These are phyloP conservation scores for Drosophila ambigua DNA, from an alignment of 1,140 invertebrate genomes.

Conservation along the genomic window DNA sequence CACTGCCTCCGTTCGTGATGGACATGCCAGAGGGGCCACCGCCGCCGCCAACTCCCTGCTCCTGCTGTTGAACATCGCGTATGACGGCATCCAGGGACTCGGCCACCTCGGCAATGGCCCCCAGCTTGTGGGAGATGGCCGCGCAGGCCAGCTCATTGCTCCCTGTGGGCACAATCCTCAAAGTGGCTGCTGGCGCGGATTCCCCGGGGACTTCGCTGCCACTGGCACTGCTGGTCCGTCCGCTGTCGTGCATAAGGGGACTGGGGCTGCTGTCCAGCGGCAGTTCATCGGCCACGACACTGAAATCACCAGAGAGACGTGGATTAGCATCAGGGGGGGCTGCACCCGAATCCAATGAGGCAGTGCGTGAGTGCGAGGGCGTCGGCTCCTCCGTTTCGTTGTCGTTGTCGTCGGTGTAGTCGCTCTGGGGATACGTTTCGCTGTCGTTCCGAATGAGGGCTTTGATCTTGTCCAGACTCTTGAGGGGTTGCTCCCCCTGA, in stretches of 20 bases:
- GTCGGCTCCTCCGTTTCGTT: slow-evolving; percentile 44
- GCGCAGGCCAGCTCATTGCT: slow-evolving; percentile 87
- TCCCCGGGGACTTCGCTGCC: slow-evolving; percentile 43
- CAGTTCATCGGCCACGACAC: slow-evolving; percentile 72
- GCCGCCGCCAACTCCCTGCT: slow-evolving; percentile 32
- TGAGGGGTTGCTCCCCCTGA: neutral
- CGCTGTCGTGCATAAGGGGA: slow-evolving; percentile 64
- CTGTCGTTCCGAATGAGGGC: slow-evolving; percentile 71
- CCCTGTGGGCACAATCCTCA: slow-evolving; percentile 65
- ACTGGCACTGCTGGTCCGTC: slow-evolving; percentile 56
- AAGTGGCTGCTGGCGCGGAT: slow-evolving; percentile 23
- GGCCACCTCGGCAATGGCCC: slow-evolving; percentile 88
- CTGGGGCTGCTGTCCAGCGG: slow-evolving; percentile 64
- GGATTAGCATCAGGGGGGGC: slow-evolving; percentile 13
- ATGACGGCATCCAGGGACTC: slow-evolving; percentile 87
- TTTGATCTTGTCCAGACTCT: slow-evolving; percentile 69
- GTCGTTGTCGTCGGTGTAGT: slow-evolving; percentile 56
- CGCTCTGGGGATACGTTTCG: slow-evolving; percentile 72
- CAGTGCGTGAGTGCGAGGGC: slow-evolving; percentile 69
- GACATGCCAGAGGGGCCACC: no score
- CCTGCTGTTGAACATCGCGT: slow-evolving; percentile 85
- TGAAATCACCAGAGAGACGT: slow-evolving; percentile 61
- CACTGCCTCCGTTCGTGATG: slow-evolving; percentile 12
- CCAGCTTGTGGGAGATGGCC: slow-evolving; percentile 87
- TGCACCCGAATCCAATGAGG: slow-evolving; percentile 62